Evolutionary conservation across 1,140 invertebrate genomes (phyloP), one percentile per base, ranked within the genome.

Genomic region (Laupala kohalensis): DNA sequence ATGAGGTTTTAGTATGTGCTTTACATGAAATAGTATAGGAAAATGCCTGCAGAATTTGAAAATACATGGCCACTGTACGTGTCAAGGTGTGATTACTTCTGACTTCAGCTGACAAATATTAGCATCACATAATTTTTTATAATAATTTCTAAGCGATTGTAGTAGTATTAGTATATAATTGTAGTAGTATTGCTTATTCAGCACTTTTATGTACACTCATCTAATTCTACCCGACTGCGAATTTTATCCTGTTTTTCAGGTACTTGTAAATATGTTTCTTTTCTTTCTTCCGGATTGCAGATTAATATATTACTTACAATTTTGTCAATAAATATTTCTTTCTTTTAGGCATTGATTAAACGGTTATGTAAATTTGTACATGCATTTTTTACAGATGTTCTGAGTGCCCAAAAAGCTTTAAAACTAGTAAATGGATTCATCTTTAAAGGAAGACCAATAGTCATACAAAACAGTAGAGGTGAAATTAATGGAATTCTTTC

Each of bases 381-480:
- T 53, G 65, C 72, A 30, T 72, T 62, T 37, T 66, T 73, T 74
- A 37, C 74, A 77, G 76, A 75, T 74, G 68, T 74, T 74, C 72
- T 75, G 69, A 73, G 66, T 24, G 78, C 81, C 19, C 64, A 70
- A 23, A 25, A 74, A 70, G 78, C 77, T 25, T 75, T 82, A 64
- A 71, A 78, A 12, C 71, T 76, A 73, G 72, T 76, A 63, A 80
- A 80, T 77, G 80, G 80, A 26, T 73, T 74, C 0, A 70, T 80
- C 63, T 30, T 80, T 23, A 76, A 79, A 69, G 77, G 74, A 27
- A 78, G 78, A 74, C 81, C 81, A 64, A 77, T 81, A 12, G 77
- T 82, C 68, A 76, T 79, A 62, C 75, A 79, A 71, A 80, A 72
- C 75, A 77, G 78, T 13, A 53, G 19, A 53, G 37, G n/a, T n/a